These are phyloP conservation scores for Micromys minutus DNA, from an alignment of 2,113 vertebrate genomes.

Conservation along the genomic window DNA sequence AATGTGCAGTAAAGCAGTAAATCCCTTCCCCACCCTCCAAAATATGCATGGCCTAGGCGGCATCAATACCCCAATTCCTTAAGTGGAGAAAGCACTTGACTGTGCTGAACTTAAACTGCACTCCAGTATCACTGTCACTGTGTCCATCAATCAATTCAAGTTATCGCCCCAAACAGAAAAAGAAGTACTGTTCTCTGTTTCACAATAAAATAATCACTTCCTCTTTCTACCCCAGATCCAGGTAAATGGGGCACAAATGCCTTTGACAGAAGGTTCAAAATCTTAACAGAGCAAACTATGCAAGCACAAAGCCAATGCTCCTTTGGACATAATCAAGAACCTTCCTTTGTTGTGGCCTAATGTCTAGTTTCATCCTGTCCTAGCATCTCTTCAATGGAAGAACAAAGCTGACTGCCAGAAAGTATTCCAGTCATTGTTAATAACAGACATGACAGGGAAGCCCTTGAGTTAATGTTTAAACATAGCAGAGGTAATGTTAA, in stretches of 20 bases:
- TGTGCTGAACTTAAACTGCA: neutral
- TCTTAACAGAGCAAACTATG: neutral
- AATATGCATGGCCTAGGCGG: neutral
- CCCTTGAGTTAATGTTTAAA: slow-evolving; percentile 70
- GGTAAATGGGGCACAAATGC: neutral
- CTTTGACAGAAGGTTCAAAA: slow-evolving; percentile 27
- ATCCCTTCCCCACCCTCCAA: neutral
- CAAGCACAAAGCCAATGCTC: slow-evolving; percentile 8
- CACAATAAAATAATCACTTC: slow-evolving; percentile 33
- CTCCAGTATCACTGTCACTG: neutral
- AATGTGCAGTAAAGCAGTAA: neutral
- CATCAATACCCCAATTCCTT: neutral
- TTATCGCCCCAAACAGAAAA: slow-evolving; percentile 30
- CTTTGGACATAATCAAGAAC: slow-evolving; percentile 63
- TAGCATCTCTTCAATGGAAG: slow-evolving; percentile 48
- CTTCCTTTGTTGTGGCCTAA: slow-evolving; percentile 64
- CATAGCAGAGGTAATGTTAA: slow-evolving; percentile 52
- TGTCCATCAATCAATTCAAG: neutral
- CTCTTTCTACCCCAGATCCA: neutral
- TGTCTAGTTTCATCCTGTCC: slow-evolving; percentile 63
- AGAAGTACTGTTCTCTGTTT: neutral
- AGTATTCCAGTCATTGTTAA: slow-evolving; percentile 58
- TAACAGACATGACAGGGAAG: slow-evolving; percentile 67
- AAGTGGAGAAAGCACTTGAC: neutral
- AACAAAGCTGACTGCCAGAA: slow-evolving; percentile 53